A percentile compares a stretch with the other conserved stretches of the same genome.
These are phyloP conservation scores for Dysdera silvatica DNA, from an alignment of 1,140 invertebrate species.

Conservation along the genomic window DNA sequence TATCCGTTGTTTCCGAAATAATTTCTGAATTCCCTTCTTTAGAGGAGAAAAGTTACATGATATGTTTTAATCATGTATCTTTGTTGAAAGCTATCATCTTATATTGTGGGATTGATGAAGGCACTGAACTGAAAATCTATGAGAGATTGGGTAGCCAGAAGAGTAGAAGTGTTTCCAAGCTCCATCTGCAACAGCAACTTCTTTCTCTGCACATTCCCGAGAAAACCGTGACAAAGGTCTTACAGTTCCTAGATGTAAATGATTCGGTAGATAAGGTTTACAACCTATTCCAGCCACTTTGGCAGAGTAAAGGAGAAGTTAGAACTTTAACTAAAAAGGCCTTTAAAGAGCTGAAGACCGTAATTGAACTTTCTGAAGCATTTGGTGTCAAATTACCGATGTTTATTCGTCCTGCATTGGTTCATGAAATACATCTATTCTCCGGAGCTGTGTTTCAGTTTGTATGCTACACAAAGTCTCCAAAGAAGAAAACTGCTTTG, in stretches of 20 bases:
- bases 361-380: constrained; percentile 72
- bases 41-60: constrained; percentile 58
- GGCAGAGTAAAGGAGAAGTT: constrained; percentile 53
- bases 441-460: constrained; percentile 66
- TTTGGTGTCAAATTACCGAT: constrained; percentile 54
- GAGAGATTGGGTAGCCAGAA: constrained; percentile 10
- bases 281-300: constrained; percentile 2
- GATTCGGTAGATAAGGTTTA: constrained; percentile 55
- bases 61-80: constrained; percentile 74
- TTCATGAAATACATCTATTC: constrained; percentile 57
- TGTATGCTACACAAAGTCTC: constrained; percentile 54
- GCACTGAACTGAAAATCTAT: constrained; percentile 34
- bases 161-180: constrained; percentile 46
- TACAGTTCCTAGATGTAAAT: constrained; percentile 64
- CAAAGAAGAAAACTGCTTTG: constrained; percentile 48
- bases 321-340: constrained; percentile 46
- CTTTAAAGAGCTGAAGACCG: constrained; percentile 52
- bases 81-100: constrained; percentile 68
- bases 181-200: constrained; percentile 63
- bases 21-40: constrained; percentile 61
- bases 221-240: constrained; percentile 58
- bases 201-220: constrained; percentile 61
- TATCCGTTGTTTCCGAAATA: constrained; percentile 68
- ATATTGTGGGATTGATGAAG: constrained; percentile 67
- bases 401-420: constrained; percentile 54